phyloP scores from a whole-genome alignment of 2,888 invertebrate species.

The Chymomyza fuscimana region DNA sequence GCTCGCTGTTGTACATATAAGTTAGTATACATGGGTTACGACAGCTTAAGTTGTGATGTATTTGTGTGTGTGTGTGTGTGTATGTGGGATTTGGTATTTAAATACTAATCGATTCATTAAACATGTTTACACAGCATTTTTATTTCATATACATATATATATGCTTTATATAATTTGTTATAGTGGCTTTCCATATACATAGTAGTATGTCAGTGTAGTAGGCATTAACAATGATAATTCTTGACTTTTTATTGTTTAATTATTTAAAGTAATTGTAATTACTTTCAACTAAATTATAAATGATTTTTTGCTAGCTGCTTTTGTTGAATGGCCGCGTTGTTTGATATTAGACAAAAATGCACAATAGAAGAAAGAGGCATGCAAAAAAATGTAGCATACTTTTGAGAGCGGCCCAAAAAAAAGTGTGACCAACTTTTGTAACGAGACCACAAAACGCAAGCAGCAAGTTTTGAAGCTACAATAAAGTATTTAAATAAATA shows the following conservation, averaged over 20 bases:
- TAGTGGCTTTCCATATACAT: constrained; percentile 71
- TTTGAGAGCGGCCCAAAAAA: constrained; percentile 47
- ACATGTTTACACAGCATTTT: constrained; percentile 52
- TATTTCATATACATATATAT: constrained; percentile 20
- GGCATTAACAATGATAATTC: neutral
- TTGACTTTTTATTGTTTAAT: constrained; percentile 4
- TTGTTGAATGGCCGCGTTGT: neutral
- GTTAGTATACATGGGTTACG: neutral
- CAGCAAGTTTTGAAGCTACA: constrained; percentile 53
- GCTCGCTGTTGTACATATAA: neutral
- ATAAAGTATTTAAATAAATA: constrained; percentile 11
- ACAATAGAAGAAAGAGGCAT: constrained; percentile 33
- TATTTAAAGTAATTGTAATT: constrained; percentile 16
- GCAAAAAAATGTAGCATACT: constrained; percentile 66
- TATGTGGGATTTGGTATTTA: constrained; percentile 15
- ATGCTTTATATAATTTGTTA: constrained; percentile 53
- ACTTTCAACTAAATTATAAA: constrained; percentile 1
- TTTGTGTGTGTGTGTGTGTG: neutral
- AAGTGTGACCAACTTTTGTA: neutral
- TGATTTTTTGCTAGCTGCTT: neutral
- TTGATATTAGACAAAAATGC: neutral
- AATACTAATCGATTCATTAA: constrained; percentile 78
- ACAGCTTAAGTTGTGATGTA: neutral
- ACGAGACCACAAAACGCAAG: constrained; percentile 44
- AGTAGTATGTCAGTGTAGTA: constrained; percentile 7